A percentile compares a stretch with the other conserved stretches of the same genome.
These are phyloP conservation scores for Seriola quinqueradiata DNA, from an alignment of 2,113 vertebrate genomes.

Conservation along the genomic window DNA sequence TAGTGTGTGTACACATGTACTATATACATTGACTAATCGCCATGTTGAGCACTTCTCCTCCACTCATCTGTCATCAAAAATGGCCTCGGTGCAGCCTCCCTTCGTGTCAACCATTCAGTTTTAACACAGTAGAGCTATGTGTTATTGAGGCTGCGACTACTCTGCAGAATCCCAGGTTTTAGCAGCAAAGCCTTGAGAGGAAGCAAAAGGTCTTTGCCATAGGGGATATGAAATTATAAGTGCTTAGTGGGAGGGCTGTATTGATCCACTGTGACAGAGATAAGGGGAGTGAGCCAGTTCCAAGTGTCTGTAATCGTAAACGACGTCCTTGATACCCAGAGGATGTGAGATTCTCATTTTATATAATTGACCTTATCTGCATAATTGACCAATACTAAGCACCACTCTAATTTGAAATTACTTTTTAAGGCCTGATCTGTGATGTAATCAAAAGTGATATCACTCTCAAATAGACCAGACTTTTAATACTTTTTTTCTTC, in stretches of 20 bases:
- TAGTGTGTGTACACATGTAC: neutral
- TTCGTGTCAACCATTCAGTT: conserved; percentile 26
- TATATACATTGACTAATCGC: conserved; percentile 37
- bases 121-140: neutral
- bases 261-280: conserved; percentile 68
- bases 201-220: conserved; percentile 32
- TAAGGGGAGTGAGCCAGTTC: conserved; percentile 53
- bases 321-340: conserved; percentile 30
- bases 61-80: conserved; percentile 65
- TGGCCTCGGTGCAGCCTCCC: conserved; percentile 21
- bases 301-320: conserved; percentile 61
- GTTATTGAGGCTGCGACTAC: neutral
- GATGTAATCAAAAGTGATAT: neutral
- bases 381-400: conserved; percentile 25
- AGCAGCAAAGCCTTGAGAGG: conserved; percentile 2
- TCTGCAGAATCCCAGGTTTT: conserved; percentile 9
- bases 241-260: conserved; percentile 59
- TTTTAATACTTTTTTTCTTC: neutral
- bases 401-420: conserved; percentile 12
- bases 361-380: conserved; percentile 40
- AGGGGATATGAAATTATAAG: conserved; percentile 58
- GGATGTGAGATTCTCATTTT: conserved; percentile 27
- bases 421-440: conserved; percentile 12
- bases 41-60: conserved; percentile 15
- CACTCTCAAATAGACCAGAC: neutral